These are phyloP conservation scores for Miniopterus natalensis DNA, from an alignment of 2,113 vertebrate genomes.

Conservation along the genomic window DNA sequence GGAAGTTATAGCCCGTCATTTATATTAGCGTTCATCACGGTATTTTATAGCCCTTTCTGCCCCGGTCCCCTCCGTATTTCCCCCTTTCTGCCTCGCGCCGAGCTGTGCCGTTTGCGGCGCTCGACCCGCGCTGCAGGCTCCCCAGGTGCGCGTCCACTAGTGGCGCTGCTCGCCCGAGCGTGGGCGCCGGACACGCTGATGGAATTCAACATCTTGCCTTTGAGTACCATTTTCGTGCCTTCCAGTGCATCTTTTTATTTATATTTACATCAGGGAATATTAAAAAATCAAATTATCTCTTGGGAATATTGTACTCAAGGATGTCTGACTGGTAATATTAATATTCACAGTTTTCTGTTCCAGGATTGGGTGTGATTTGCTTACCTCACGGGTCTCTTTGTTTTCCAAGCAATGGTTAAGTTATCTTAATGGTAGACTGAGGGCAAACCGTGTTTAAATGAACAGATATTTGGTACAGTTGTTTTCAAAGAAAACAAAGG, in stretches of 20 bases:
- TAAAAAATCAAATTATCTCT: conserved; percentile 16
- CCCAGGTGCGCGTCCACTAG: neutral
- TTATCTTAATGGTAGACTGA: conserved; percentile 4
- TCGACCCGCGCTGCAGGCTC: neutral
- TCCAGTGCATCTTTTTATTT: neutral
- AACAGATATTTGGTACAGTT: neutral
- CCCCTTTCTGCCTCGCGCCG: neutral
- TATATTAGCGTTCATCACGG: conserved; percentile 63
- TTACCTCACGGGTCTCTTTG: neutral
- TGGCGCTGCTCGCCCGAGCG: conserved; percentile 26
- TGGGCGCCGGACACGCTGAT: conserved; percentile 26
- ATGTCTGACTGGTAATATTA: neutral
- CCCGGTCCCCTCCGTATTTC: conserved; percentile 15
- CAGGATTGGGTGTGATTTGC: neutral
- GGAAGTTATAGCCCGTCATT: conserved; percentile 52
- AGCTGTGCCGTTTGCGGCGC: no score
- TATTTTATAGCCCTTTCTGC: conserved; percentile 61
- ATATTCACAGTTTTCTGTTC: neutral
- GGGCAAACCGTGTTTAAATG: neutral
- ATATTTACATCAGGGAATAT: neutral
- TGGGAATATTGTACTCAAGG: neutral
- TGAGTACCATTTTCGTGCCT: neutral
- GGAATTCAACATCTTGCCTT: neutral
- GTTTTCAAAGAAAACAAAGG: conserved; percentile 38
- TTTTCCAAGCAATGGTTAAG: neutral